Conservation (phyloP, 2,113 vertebrate genomes). For the Grantiella picta region DNA sequence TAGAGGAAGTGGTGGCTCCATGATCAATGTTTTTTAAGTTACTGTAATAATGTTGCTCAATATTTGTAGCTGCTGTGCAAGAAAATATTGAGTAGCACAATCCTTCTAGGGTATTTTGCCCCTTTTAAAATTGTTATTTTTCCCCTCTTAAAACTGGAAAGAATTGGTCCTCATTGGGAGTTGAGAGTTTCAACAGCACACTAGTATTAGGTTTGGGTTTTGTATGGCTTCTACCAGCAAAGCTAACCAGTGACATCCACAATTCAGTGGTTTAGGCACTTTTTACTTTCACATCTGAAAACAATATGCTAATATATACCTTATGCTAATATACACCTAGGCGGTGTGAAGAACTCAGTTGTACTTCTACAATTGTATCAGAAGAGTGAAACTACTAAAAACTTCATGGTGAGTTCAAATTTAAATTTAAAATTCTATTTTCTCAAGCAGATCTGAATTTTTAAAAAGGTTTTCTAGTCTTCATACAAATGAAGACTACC, state of each 20-base stretch:
- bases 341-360: background rate
- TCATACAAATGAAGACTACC: background rate
- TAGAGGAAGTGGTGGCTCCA: background rate
- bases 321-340: background rate
- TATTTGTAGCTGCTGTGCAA: background rate
- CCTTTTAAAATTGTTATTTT: accelerated
- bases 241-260: background rate
- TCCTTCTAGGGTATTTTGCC: accelerated
- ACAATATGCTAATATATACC: background rate
- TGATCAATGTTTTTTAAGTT: background rate
- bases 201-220: background rate
- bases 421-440: background rate
- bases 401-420: background rate
- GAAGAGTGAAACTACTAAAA: background rate
- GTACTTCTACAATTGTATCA: background rate
- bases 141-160: background rate
- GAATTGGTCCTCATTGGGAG: background rate
- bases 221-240: background rate
- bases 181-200: background rate
- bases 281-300: background rate
- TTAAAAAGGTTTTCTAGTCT: background rate
- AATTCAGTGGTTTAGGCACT: background rate
- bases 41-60: background rate
- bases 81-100: background rate
- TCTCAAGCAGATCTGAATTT: background rate